Evolutionary conservation across 2,888 invertebrate species (phyloP).

Genomic region (Philopedon plagiatum): DNA sequence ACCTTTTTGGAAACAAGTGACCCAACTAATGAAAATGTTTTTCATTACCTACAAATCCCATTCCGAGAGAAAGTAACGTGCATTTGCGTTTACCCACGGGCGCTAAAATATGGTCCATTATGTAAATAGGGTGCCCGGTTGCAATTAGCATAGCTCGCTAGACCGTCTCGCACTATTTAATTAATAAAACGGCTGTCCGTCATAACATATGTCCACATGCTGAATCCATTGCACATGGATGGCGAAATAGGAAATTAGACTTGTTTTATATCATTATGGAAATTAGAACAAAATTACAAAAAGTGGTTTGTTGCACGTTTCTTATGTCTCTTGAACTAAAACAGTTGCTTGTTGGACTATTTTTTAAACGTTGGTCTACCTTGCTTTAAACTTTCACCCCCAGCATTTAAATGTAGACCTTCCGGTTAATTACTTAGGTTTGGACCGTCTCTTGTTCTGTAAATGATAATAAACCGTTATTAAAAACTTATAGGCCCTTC

Average conservation of each 20-base stretch:
- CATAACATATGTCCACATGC: slow-evolving; percentile 53
- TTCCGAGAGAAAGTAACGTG: slow-evolving; percentile 45
- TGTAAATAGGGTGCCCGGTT: slow-evolving; percentile 53
- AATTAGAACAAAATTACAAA: no score
- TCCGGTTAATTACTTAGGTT: no score
- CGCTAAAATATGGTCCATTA: slow-evolving; percentile 57
- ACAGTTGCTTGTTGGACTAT: no score
- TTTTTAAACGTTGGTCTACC: no score
- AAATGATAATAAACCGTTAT: no score
- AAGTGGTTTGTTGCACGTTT: no score
- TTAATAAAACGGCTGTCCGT: slow-evolving; percentile 54
- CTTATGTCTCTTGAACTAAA: no score
- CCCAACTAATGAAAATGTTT: slow-evolving; percentile 50
- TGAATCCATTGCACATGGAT: slow-evolving; percentile 39
- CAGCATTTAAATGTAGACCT: no score
- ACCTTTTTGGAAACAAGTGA: slow-evolving; percentile 40
- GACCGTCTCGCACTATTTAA: slow-evolving; percentile 51
- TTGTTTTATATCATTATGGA: neutral
- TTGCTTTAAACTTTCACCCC: no score
- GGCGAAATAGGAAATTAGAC: slow-evolving; percentile 1
- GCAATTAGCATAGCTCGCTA: slow-evolving; percentile 55
- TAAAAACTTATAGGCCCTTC: no score
- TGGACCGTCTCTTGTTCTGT: no score
- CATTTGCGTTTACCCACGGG: slow-evolving; percentile 50
- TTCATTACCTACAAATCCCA: slow-evolving; percentile 48